These are phyloP conservation scores for Nomada fabriciana DNA, from an alignment of 2,888 invertebrate species.

Conservation along the genomic window DNA sequence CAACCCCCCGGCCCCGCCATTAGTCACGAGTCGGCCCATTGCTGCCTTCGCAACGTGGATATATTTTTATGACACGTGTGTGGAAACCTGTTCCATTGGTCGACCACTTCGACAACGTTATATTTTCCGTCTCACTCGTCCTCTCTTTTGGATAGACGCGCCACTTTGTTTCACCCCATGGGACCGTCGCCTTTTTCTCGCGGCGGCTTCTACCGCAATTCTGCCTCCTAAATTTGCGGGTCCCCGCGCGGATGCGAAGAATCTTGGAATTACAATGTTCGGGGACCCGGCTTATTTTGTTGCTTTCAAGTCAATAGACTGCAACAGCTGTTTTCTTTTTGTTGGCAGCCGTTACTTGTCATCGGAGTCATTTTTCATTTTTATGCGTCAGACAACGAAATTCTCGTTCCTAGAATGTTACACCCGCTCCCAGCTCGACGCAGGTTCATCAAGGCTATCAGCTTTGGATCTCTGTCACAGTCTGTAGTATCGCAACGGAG, in stretches of 20 bases:
- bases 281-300: not conserved
- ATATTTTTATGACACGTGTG: constrained; percentile 76
- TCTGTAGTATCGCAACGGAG: too few relatives aligned
- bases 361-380: not conserved
- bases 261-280: not conserved
- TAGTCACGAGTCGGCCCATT: constrained; percentile 69
- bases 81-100: constrained; percentile 76
- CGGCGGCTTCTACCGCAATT: constrained; percentile 6
- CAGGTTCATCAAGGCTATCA: too few relatives aligned
- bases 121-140: constrained; percentile 51
- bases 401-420: too few relatives aligned
- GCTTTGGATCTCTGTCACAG: too few relatives aligned
- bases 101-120: constrained; percentile 48
- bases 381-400: not conserved
- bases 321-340: not conserved
- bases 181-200: constrained; percentile 30
- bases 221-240: constrained; percentile 11
- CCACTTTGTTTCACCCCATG: constrained; percentile 1
- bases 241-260: not conserved
- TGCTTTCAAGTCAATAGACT: not conserved
- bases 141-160: not conserved
- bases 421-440: too few relatives aligned
- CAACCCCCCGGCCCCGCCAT: constrained; percentile 66
- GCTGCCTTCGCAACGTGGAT: constrained; percentile 55
- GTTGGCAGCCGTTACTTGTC: not conserved